Base-by-base conservation (phyloP, 2,888 invertebrate species). In the Cryptus armator region DNA sequence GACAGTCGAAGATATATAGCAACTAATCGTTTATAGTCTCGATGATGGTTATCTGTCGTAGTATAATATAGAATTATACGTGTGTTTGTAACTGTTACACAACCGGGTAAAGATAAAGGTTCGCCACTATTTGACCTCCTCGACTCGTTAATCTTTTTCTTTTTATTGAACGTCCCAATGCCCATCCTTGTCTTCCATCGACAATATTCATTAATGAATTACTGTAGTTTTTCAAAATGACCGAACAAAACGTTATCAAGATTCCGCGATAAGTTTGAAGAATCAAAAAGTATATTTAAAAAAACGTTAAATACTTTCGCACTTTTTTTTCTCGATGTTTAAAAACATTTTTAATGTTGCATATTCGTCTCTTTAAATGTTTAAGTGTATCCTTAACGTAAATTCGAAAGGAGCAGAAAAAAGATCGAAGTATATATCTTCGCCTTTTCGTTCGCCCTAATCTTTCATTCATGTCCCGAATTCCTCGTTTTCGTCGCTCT, bases 21-120 rank as follows among this genome's bases (percentile, higher is more conserved):
- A 71, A 71, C 80, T 79, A 81, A 86, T 83, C 83, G 77, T 86
- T 86, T 86, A 81, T 68, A 80, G 83, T 83, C 77, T 67, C 81
- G 71, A 85, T 83, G 77, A 84, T 84, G 70, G 66, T 85, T 85
- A 85, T 85, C 83, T 85, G 16, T 51, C 24, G 79, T 59, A 80
- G 71, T 75, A 2, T 32, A 37, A 76, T 75, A 53, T 56, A 67
- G 76, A 29, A 76, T 66, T 71, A 84, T 84, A 71, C 80, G 37
- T 70, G 37, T 70, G 24, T 48, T 16, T 53, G 44, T 51, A 77
- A 62, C 10, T 59, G 46, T 74, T 74, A 46, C 82, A 77, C 53
- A 82, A 82, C 48, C 71, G 64, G 16, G 29, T 32, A n/a, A 48
- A 59, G 72, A 71, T 78, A 67, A 78, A 76, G 44, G 29, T 74